A percentile compares a stretch with the other conserved stretches of the same genome.
Conservation (phyloP, 2,888 invertebrate species). For the Pristionchus arcanus region DNA sequence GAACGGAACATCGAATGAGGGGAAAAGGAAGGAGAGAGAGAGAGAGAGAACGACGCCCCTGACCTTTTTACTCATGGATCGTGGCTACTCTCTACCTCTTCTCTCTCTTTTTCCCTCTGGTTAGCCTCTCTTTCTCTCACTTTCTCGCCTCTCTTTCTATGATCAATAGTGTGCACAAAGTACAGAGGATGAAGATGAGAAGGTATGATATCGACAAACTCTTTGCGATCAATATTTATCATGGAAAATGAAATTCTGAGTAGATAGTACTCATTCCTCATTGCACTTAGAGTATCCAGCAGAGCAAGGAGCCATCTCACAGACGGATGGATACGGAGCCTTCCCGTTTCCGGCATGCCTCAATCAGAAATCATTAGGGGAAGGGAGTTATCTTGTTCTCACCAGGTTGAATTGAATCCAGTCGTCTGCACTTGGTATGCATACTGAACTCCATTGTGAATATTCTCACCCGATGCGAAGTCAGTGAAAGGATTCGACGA, state of each 20-base stretch:
- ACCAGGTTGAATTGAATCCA: background rate
- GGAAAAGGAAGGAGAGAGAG: background rate
- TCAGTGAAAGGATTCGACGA: background rate
- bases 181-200: background rate
- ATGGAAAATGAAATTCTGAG: background rate
- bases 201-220: background rate
- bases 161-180: constrained; percentile 11
- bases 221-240: background rate
- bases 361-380: background rate
- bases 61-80: constrained; percentile 42
- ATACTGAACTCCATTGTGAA: background rate
- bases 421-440: background rate
- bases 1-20: constrained; percentile 41
- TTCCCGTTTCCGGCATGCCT: background rate
- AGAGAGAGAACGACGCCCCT: constrained; percentile 1
- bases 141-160: background rate
- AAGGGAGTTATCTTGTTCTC: background rate
- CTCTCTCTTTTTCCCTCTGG: constrained; percentile 20
- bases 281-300: constrained; percentile 14
- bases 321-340: background rate
- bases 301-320: constrained; percentile 16
- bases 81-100: constrained; percentile 18
- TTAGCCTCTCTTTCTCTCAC: background rate
- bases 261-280: background rate
- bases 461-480: background rate